Evolutionary conservation across 1,140 invertebrate species (phyloP).

Genomic region (Thereuonema tuberculata): DNA sequence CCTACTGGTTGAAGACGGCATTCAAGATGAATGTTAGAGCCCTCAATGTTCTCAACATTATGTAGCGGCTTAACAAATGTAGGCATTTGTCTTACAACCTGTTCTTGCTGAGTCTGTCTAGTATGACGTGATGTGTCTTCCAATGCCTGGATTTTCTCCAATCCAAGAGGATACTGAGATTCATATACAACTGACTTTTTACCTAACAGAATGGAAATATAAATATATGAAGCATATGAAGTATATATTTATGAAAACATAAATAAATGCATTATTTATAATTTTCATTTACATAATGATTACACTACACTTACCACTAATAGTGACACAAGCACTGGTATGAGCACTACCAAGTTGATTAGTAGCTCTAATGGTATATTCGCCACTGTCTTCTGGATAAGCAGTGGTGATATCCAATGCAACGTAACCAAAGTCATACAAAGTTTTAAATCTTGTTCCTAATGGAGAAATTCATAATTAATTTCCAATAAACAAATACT

Average conservation of each 20-base stretch:
- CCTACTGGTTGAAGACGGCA: constrained; percentile 84
- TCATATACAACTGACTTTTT: constrained; percentile 60
- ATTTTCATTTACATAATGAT: no score
- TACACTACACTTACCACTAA: constrained; percentile 23
- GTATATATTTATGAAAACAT: neutral
- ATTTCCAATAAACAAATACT: constrained; percentile 2
- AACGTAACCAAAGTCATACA: constrained; percentile 87
- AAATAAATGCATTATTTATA: no score
- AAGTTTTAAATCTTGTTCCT: constrained; percentile 77
- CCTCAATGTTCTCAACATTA: constrained; percentile 78
- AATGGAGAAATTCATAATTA: no score
- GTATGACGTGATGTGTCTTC: constrained; percentile 68
- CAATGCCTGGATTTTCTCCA: constrained; percentile 86
- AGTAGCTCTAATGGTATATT: constrained; percentile 80
- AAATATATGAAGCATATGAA: constrained; percentile 20
- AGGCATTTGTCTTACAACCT: constrained; percentile 62
- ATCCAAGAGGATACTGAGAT: constrained; percentile 83
- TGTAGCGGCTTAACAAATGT: constrained; percentile 74
- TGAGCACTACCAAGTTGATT: constrained; percentile 85
- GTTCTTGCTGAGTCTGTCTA: constrained; percentile 54
- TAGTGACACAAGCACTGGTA: constrained; percentile 75
- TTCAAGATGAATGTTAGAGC: constrained; percentile 85
- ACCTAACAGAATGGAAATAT: constrained; percentile 20
- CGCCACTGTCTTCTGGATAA: constrained; percentile 76
- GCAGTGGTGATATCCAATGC: constrained; percentile 78